These are phyloP conservation scores for Cheilosia pagana DNA, from an alignment of 2,888 invertebrate genomes.

Conservation along the genomic window DNA sequence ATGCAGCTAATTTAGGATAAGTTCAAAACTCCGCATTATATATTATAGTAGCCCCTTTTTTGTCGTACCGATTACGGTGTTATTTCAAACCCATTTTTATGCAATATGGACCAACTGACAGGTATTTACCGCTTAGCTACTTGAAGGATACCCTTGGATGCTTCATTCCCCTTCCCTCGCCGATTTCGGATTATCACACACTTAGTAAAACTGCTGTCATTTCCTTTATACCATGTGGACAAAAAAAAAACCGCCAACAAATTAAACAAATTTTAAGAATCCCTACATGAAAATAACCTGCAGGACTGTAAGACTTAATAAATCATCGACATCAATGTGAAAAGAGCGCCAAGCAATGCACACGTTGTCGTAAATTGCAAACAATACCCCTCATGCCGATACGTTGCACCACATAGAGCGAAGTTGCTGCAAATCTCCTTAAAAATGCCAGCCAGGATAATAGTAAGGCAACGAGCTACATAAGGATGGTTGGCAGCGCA, in stretches of 20 bases:
- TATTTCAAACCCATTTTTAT: no score
- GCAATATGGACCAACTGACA: no score
- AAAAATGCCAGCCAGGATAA: constrained; percentile 32
- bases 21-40: no score
- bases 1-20: no score
- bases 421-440: constrained; percentile 43
- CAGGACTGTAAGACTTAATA: constrained; percentile 23
- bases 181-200: no score
- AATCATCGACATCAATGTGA: constrained; percentile 22
- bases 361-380: constrained; percentile 51
- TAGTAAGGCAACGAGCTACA: not conserved
- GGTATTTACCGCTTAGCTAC: no score
- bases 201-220: no score
- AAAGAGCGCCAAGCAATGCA: constrained; percentile 8
- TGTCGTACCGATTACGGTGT: no score
- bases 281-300: not conserved
- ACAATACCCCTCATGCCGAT: constrained; percentile 30
- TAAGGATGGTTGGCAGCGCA: constrained; percentile 21
- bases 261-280: constrained; percentile 16
- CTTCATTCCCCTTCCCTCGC: no score
- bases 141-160: no score
- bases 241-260: not conserved
- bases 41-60: no score
- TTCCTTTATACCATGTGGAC: no score
- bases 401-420: constrained; percentile 49